Base-by-base conservation (phyloP, 2,797 vertebrate species). In the Leptoclinus maculatus region DNA sequence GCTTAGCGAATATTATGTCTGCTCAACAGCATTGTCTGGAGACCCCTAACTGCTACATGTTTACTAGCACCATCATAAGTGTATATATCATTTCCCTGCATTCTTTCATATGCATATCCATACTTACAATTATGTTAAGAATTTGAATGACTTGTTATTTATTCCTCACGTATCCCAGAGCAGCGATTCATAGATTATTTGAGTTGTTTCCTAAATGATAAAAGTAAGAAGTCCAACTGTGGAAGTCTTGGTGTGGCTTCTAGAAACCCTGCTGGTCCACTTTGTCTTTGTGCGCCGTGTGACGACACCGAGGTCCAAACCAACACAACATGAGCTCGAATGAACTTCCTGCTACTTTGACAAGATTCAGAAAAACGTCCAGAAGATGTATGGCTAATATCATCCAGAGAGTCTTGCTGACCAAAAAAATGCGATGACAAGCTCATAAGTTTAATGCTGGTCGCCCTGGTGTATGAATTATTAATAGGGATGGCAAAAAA, bases 361-460 rank as follows among this genome's bases (percentile, higher is more conserved):
- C 29, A 69, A 71, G 41, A 72, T 66, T 64, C n/a, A 11, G 59
- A 19, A 45, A 59, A 75, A 57, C n/a, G 60, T 23, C 16, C 57
- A n/a, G 5, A 45, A 56, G 1, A 27, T 21, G 32, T 6, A 12
- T n/a, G 7, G 14, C 6, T 43, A 5, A 43, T 25, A 60, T 34
- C 69, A 41, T 67, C 16, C n/a, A 5, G 36, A 69, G 68, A 54
- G 11, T 54, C 67, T 58, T 19, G 36, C 41, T 43, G 41, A 43
- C 14, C 14, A 12, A 34, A 49, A 75, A 76, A 57, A 23, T 0
- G 7, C 54, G 53, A 45, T 23, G 39, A 62, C 32, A 29, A 43
- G 41, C 41, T 43, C 41, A 43, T 43, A 45, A 11, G 70, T 75
- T 58, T 47, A 66, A 23, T 59, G 45, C 58, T 45, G 32, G 63